These are phyloP conservation scores for Butorides virescens DNA, from an alignment of 2,113 vertebrate species.

Conservation along the genomic window DNA sequence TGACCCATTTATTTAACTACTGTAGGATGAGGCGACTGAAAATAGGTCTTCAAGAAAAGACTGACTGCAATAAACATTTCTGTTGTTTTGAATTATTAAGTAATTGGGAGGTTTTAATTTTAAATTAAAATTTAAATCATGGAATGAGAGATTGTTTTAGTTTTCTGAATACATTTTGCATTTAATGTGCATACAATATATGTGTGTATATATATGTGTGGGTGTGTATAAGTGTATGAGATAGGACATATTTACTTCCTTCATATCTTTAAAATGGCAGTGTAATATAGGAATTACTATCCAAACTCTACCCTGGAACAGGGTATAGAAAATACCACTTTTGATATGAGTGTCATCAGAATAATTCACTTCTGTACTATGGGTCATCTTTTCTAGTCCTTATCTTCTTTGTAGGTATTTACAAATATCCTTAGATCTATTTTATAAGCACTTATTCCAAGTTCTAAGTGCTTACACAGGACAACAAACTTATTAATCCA, in stretches of 20 bases:
- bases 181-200: neutral
- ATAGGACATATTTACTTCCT: neutral
- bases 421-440: neutral
- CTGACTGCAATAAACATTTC: neutral
- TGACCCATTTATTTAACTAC: conserved; percentile 25
- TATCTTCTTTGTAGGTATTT: neutral
- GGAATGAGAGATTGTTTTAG: neutral
- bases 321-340: neutral
- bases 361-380: neutral
- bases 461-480: neutral
- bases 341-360: neutral
- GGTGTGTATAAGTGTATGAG: neutral
- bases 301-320: neutral
- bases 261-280: neutral
- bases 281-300: neutral
- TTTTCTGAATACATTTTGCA: neutral
- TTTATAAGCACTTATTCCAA: neutral
- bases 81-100: neutral
- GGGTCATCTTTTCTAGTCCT: neutral
- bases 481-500: neutral
- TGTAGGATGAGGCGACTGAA: neutral
- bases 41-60: conserved; percentile 15
- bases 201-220: neutral
- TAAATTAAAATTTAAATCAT: neutral
- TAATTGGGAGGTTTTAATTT: neutral